These are phyloP conservation scores for Naja naja DNA, from an alignment of 2,113 vertebrate genomes.

Conservation along the genomic window DNA sequence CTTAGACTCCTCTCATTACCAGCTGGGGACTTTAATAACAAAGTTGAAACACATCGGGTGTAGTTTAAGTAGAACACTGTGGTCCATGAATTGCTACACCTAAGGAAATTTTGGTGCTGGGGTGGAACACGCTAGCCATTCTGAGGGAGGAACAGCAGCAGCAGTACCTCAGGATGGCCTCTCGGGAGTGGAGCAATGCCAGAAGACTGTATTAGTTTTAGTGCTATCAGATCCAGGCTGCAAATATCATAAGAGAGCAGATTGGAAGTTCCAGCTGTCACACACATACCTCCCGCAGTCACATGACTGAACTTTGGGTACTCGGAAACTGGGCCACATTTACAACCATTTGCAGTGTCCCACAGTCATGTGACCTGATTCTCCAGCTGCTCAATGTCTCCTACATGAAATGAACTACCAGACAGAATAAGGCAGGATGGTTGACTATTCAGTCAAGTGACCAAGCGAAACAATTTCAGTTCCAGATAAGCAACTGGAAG, in stretches of 20 bases:
- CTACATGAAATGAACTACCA: background rate
- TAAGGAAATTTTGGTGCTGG: background rate
- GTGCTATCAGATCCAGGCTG: background rate
- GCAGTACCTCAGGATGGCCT: background rate
- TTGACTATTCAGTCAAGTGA: background rate
- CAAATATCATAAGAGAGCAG: background rate
- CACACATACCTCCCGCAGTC: background rate
- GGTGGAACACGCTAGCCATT: background rate
- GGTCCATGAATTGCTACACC: background rate
- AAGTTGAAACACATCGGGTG: background rate
- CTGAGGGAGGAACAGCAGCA: background rate
- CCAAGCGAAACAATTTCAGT: background rate
- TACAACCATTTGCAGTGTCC: background rate
- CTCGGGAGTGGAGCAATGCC: background rate
- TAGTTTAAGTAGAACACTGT: background rate
- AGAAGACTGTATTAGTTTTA: background rate
- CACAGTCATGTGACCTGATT: background rate
- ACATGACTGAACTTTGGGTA: background rate
- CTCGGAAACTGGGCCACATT: background rate
- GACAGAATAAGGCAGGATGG: background rate
- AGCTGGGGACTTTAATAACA: background rate
- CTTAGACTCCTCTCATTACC: background rate
- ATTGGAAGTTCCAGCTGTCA: background rate
- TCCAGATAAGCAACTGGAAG: background rate
- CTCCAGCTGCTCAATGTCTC: background rate